Evolutionary conservation across 2,113 vertebrate species (phyloP).

Genomic region (Willisornis vidua): DNA sequence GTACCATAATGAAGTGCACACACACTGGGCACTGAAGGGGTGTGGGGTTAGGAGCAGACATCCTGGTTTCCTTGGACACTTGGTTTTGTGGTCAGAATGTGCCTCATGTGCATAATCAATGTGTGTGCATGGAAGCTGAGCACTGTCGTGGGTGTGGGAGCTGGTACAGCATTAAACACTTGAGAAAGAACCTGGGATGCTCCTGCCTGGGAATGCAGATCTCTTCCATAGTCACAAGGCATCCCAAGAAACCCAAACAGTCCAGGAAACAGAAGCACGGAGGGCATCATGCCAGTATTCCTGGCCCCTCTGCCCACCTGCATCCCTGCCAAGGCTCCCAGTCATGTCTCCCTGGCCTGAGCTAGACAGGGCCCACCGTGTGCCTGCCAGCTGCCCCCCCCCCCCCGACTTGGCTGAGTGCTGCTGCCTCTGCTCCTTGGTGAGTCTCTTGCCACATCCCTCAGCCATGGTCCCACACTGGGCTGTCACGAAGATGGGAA

Average conservation of each 20-base stretch:
- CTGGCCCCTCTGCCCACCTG: not conserved
- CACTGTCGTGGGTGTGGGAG: fast-evolving
- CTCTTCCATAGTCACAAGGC: not conserved
- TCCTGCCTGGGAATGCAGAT: not conserved
- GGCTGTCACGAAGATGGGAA: not conserved
- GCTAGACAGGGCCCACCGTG: fast-evolving
- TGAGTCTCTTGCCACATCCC: not conserved
- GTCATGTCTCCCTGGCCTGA: not conserved
- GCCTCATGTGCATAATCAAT: not conserved
- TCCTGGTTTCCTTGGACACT: not conserved
- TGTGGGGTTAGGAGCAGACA: not conserved
- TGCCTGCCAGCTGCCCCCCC: fast-evolving
- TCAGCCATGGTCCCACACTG: not conserved
- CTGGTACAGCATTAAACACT: not conserved
- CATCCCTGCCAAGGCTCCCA: not conserved
- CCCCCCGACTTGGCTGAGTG: not conserved
- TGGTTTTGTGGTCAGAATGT: not conserved
- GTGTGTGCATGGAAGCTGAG: not conserved
- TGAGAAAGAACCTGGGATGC: not conserved
- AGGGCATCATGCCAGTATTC: not conserved
- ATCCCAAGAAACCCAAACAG: not conserved
- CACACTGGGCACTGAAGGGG: fast-evolving
- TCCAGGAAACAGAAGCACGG: not conserved
- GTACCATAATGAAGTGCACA: fast-evolving
- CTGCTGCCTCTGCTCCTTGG: not conserved